phyloP scores from a whole-genome alignment of 2,888 invertebrate species.

The Zygaena filipendulae region DNA sequence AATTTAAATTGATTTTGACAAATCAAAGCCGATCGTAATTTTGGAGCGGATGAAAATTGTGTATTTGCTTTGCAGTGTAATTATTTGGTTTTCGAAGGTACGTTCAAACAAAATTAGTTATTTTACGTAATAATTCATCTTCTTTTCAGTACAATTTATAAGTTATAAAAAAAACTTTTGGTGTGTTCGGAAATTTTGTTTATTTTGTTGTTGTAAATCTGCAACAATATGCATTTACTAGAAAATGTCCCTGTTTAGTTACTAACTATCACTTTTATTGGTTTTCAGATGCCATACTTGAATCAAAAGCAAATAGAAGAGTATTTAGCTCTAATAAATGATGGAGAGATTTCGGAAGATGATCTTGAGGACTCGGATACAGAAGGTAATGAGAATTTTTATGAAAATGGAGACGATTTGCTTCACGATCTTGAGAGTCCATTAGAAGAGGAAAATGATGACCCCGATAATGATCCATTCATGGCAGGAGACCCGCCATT shows the following conservation, averaged over 20 bases:
- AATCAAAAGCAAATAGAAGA: slow-evolving; percentile 23
- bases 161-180: slow-evolving; percentile 19
- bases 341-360: slow-evolving; percentile 23
- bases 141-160: slow-evolving; percentile 21
- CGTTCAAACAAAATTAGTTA: slow-evolving; percentile 18
- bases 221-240: slow-evolving; percentile 19
- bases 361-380: slow-evolving; percentile 24
- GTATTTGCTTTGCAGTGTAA: slow-evolving; percentile 19
- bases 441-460: slow-evolving; percentile 22
- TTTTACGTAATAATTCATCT: slow-evolving; percentile 22
- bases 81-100: slow-evolving; percentile 21
- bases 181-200: slow-evolving; percentile 18
- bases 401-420: slow-evolving; percentile 23
- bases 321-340: slow-evolving; percentile 23
- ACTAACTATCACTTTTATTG: slow-evolving; percentile 18
- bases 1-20: slow-evolving; percentile 18
- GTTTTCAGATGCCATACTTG: slow-evolving; percentile 22
- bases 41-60: slow-evolving; percentile 21
- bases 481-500: slow-evolving; percentile 22
- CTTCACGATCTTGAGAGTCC: slow-evolving; percentile 24
- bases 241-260: slow-evolving; percentile 19
- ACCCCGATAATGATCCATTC: slow-evolving; percentile 19
- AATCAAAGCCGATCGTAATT: slow-evolving; percentile 17
- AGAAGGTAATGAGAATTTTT: slow-evolving; percentile 22
- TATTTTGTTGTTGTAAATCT: slow-evolving; percentile 22